Evolutionary conservation across 2,888 invertebrate genomes (phyloP).

Genomic region (Phymatocera aterrima): DNA sequence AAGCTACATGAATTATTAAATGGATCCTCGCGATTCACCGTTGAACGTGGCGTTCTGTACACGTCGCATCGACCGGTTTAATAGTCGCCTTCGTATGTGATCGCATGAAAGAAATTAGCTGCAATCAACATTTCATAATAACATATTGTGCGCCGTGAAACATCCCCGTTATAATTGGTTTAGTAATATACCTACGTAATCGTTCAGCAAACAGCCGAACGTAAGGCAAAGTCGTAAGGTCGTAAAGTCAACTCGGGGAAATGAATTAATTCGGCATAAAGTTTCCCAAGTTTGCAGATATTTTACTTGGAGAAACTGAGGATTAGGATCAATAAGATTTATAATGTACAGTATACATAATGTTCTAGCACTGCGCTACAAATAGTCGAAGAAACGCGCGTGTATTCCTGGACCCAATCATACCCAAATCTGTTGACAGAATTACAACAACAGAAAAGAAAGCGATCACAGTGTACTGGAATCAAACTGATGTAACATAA

Average conservation of each 20-base stretch:
- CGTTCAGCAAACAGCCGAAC: conserved; percentile 6
- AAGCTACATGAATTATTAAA: neutral
- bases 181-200: neutral
- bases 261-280: neutral
- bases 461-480: neutral
- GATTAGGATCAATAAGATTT: neutral
- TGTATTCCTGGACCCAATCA: neutral
- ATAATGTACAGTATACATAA: neutral
- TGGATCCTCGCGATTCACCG: neutral
- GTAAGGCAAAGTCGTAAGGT: neutral
- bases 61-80: neutral
- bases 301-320: neutral
- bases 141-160: neutral
- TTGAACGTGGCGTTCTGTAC: neutral
- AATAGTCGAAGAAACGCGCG: neutral
- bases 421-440: neutral
- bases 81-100: neutral
- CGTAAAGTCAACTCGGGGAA: conserved; percentile 4
- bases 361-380: neutral
- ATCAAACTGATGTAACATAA: neutral
- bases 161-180: conserved; percentile 11
- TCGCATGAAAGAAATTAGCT: neutral
- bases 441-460: neutral
- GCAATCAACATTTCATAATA: conserved; percentile 6
- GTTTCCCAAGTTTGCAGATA: neutral